Evolutionary conservation across 2,888 invertebrate genomes (phyloP).

Genomic region (Protonemura montana): DNA sequence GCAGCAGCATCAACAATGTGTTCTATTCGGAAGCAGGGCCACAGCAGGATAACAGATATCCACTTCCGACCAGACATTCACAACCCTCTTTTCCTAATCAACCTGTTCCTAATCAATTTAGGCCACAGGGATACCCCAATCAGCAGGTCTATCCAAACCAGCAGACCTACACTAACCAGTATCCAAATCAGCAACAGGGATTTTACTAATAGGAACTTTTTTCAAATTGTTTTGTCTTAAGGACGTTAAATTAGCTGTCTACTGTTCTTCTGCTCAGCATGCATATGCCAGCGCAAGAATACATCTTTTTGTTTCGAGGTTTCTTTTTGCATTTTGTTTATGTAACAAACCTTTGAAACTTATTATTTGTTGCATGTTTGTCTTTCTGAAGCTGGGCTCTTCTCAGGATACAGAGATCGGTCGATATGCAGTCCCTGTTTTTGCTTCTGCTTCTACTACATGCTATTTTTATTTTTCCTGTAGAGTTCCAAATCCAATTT

Average conservation of each 20-base stretch:
- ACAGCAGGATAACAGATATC: not conserved
- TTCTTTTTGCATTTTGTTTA: not conserved
- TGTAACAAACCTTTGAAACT: no score
- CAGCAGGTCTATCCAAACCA: not conserved
- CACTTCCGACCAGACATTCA: not conserved
- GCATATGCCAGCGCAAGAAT: no score
- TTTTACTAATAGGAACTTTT: not conserved
- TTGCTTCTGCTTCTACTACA: not conserved
- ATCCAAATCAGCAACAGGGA: conserved; percentile 24
- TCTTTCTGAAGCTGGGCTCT: not conserved
- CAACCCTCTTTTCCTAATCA: not conserved
- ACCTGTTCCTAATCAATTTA: not conserved
- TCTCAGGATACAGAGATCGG: not conserved
- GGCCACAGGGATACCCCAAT: not conserved
- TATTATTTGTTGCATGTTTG: not conserved
- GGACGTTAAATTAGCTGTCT: not conserved
- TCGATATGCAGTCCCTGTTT: not conserved
- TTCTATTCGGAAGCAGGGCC: not conserved
- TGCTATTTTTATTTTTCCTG: no score
- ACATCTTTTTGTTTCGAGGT: not conserved
- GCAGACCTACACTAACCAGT: not conserved
- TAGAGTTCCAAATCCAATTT: no score
- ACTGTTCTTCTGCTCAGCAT: not conserved
- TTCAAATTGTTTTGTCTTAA: not conserved
- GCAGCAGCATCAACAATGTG: not conserved